Evolutionary conservation across 1,140 invertebrate genomes (phyloP), one percentile per base, ranked within the genome.

Genomic region (Aphidius gifuensis): DNA sequence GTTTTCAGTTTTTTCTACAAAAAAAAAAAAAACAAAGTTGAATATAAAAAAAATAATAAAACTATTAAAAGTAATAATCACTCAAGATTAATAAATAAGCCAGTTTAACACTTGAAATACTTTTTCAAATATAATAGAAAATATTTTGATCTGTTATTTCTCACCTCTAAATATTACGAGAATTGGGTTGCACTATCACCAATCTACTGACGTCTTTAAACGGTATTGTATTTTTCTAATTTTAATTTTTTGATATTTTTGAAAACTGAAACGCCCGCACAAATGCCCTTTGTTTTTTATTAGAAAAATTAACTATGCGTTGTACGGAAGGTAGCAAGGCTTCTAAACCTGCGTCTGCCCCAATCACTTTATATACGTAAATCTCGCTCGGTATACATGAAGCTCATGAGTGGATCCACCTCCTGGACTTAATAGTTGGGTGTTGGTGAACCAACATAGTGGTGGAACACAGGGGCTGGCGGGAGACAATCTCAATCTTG

Each of bases 301-400:
- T 44, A 11, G 43, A 44, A 44, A 44, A 44, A 44, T 8, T 11
- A 44, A 46, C 65, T 68, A 74, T 72, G 71, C 69, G 69, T 74
- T 68, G 60, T 74, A 75, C 71, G 73, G 79, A 70, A 71, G 71
- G 64, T 72, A 4, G 68, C 71, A 67, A 77, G 68, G 73, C 73
- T 77, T 81, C 79, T 80, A 77, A 79, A 71, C 71, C 66, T 71
- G 74, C 69, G 69, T 78, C 70, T 66, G 77, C 74, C 77, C 74
- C 69, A 72, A 64, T 68, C 69, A 76, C 67, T 79, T 80, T 82
- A 82, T 82, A 82, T 80, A 82, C 74, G 74, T 79, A 75, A 77
- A 77, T 78, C 74, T 69, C 69, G 70, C 70, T 71, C 71, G 69
- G 66, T 66, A 70, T 71, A 74, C 66, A 71, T 68, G 62, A 60